Conservation (phyloP, 2,113 vertebrate species). For the Embiotoca jacksoni region DNA sequence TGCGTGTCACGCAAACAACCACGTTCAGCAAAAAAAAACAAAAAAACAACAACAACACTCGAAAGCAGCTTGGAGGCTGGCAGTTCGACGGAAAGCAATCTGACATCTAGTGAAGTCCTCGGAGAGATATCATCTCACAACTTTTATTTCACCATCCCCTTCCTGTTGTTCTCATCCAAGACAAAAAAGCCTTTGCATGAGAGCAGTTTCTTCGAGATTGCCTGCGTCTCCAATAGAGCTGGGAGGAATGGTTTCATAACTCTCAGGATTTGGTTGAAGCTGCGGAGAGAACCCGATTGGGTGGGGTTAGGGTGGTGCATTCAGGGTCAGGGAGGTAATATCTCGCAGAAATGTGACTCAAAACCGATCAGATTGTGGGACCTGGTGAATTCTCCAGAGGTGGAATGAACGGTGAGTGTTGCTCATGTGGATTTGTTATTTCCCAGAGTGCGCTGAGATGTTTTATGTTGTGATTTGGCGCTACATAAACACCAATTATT, state of each 20-base stretch:
- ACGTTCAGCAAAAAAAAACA: not conserved
- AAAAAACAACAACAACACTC: constrained; percentile 5
- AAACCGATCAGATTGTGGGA: not conserved
- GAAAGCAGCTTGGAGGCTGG: not conserved
- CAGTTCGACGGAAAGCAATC: not conserved
- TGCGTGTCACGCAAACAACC: too few species aligned
- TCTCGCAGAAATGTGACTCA: not conserved
- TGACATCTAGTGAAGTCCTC: constrained; percentile 22
- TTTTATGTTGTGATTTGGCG: too few species aligned
- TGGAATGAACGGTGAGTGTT: too few species aligned
- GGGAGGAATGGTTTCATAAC: not conserved
- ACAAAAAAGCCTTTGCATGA: constrained; percentile 17
- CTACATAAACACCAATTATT: too few species aligned
- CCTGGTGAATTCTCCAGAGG: too few species aligned
- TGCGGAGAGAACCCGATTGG: not conserved
- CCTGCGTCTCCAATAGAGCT: constrained; percentile 7
- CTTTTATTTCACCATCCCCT: constrained; percentile 43
- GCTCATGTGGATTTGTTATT: too few species aligned
- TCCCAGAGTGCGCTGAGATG: too few species aligned
- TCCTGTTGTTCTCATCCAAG: constrained; percentile 11
- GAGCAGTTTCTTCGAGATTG: constrained; percentile 6
- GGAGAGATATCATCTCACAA: constrained; percentile 30
- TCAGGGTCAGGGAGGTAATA: not conserved
- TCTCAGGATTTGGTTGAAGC: not conserved
- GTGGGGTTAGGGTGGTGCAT: not conserved